Evolutionary conservation across 2,888 invertebrate species (phyloP), one percentile per base, ranked within the genome.

Genomic region (Boloria selene): DNA sequence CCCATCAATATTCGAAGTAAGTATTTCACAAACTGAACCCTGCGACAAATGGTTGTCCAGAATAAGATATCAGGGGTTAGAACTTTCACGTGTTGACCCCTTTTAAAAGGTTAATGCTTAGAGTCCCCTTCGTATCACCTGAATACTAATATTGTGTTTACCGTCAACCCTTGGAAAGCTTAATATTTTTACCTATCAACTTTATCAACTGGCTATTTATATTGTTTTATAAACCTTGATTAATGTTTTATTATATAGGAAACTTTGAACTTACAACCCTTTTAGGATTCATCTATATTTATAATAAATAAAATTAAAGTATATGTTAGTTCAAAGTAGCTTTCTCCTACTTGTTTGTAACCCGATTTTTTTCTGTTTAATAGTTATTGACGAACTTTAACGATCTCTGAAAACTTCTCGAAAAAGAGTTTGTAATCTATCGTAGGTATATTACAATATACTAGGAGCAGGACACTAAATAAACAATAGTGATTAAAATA

Each of bases 51-150:
- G 70, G 70, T 70, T 68, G 72, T 74, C 77, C 79, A 81, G 90
- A 90, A 90, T 90, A 90, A 88, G 84, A 84, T 88, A 90, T 89
- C 83, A 89, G 87, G 87, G 87, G 85, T 82, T 82, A 84, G 75
- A 86, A 90, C 84, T 90, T 78, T 88, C 84, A 89, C 88, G 86
- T 88, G 85, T 86, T 86, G 90, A 90, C 88, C 90, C 88, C 89
- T 90, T 90, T 90, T 90, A 85, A 90, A 88, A 88, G 89, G 88
- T 90, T 89, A 90, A 90, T 89, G 85, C 83, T 81, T 84, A 79
- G 79, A 79, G 83, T 79, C 80, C 78, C 79, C 78, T 80, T 72
- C 73, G 72, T 81, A 77, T 81, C 82, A 86, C 86, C 86, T 84
- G 90, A 86, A 90, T 90, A 89, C 88, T 86, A 88, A 90, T 84